phyloP scores from a whole-genome alignment of 2,113 vertebrate genomes.

The Ptilonorhynchus violaceus region DNA sequence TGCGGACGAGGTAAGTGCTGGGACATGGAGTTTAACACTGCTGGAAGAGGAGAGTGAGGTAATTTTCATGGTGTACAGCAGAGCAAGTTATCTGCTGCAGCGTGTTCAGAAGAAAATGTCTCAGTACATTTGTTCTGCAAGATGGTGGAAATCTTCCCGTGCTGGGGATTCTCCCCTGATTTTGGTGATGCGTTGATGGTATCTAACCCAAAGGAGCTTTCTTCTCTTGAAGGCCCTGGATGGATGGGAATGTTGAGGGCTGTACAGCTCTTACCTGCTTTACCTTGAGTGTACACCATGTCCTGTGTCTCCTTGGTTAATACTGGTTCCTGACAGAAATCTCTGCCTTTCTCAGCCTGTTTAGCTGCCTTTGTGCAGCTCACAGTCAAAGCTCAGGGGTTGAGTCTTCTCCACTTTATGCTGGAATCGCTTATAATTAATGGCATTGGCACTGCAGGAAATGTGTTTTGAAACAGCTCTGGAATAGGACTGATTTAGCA shows the following conservation, averaged over 20 bases:
- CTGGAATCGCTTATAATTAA: background rate
- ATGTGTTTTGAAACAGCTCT: background rate
- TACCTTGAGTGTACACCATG: rapidly evolving
- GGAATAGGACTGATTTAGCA: background rate
- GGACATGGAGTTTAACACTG: rapidly evolving
- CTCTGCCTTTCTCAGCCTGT: background rate
- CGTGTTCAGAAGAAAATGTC: background rate
- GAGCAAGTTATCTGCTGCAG: background rate
- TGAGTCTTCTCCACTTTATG: background rate
- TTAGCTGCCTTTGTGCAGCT: background rate
- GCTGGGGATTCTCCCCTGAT: background rate
- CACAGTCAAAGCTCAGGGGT: background rate
- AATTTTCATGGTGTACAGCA: background rate
- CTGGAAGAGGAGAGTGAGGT: background rate
- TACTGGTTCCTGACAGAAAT: background rate
- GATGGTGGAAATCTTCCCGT: background rate
- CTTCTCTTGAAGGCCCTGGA: background rate
- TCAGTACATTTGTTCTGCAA: background rate
- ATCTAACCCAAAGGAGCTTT: background rate
- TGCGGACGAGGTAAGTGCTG: conserved; percentile 75
- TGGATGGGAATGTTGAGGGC: background rate
- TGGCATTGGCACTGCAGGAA: background rate
- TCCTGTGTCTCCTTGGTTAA: background rate
- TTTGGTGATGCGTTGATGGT: rapidly evolving
- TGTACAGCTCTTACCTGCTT: background rate